phyloP scores from a whole-genome alignment of 2,113 vertebrate species.

The Lophotis ruficrista region DNA sequence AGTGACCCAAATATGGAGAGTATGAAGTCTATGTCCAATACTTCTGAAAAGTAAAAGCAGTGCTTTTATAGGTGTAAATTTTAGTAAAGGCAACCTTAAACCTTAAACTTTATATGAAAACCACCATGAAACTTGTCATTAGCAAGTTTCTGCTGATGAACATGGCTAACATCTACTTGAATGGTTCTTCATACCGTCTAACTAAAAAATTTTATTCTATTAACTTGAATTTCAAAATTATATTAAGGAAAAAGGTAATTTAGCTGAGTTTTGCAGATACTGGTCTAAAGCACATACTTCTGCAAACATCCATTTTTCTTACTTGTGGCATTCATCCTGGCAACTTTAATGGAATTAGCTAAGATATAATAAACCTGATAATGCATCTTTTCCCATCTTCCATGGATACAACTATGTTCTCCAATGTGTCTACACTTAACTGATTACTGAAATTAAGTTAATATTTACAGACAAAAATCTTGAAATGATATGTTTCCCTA shows the following conservation, averaged over 20 bases:
- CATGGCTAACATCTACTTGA: conserved; percentile 54
- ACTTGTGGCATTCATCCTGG: not conserved
- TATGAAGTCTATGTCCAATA: not conserved
- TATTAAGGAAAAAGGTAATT: not conserved
- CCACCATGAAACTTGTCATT: conserved; percentile 2
- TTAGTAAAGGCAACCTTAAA: not conserved
- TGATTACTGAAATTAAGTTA: not conserved
- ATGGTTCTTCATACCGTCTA: conserved; percentile 37
- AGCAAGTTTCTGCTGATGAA: not conserved
- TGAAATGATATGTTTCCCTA: not conserved
- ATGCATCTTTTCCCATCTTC: not conserved
- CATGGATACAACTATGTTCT: not conserved
- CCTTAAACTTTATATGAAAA: conserved; percentile 36
- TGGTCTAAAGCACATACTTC: not conserved
- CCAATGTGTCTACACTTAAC: not conserved
- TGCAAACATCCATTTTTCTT: not conserved
- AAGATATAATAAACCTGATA: not conserved
- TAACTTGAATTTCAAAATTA: conserved; percentile 47
- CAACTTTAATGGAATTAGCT: not conserved
- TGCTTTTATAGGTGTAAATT: not conserved
- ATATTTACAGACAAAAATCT: not conserved
- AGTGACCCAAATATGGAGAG: not conserved
- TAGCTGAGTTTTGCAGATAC: not conserved
- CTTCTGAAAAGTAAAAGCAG: not conserved
- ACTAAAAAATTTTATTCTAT: conserved; percentile 24